phyloP scores from a whole-genome alignment of 2,888 invertebrate species.

The Spatulosminthurus flaviceps region DNA sequence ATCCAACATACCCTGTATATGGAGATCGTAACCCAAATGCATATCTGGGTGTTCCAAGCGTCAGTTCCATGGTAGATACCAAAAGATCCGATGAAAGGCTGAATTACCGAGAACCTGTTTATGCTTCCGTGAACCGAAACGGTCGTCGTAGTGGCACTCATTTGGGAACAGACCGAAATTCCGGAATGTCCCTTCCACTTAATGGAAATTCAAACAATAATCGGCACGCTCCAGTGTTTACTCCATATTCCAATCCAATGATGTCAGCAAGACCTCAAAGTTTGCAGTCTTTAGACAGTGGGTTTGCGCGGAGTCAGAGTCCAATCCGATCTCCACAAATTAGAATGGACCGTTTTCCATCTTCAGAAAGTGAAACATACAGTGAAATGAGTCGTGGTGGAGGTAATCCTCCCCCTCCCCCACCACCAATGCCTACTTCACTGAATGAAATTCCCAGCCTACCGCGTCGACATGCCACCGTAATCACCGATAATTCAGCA shows the following conservation, averaged over 20 bases:
- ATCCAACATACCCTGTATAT: not conserved
- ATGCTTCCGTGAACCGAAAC: slow-evolving; percentile 55
- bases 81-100: slow-evolving; percentile 24
- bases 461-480: not conserved
- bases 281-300: slow-evolving; percentile 28
- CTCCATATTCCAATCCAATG: too few relatives aligned
- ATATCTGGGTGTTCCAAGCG: slow-evolving; percentile 10
- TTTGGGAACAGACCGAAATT: not conserved
- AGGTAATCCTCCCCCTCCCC: slow-evolving; percentile 32
- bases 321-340: slow-evolving; percentile 21
- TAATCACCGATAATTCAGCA: not conserved
- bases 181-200: not conserved
- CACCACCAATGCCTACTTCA: slow-evolving; percentile 24
- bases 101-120: slow-evolving; percentile 46
- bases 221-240: not conserved
- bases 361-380: slow-evolving; percentile 58
- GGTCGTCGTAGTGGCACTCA: slow-evolving; percentile 34
- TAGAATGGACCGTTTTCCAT: slow-evolving; percentile 55
- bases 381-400: slow-evolving; percentile 54
- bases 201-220: not conserved
- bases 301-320: slow-evolving; percentile 18
- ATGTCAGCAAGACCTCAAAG: slow-evolving; percentile 20
- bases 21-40: not conserved
- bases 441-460: too few relatives aligned
- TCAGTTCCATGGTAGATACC: slow-evolving; percentile 34